phyloP scores from a whole-genome alignment of 2,888 invertebrate species.

The Hesperia comma region DNA sequence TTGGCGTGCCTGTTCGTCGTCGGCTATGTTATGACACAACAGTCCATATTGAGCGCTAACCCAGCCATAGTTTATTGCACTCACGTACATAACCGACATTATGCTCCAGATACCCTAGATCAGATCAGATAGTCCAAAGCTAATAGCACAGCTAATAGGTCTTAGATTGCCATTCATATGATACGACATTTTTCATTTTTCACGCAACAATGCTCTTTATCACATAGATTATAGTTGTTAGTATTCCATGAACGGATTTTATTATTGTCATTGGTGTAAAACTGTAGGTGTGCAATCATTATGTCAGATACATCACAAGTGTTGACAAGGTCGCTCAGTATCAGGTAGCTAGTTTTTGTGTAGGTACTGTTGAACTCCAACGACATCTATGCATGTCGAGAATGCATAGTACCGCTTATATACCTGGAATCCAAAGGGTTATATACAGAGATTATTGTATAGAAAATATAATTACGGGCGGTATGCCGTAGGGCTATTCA shows the following conservation, averaged over 20 bases:
- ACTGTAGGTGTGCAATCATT: constrained; percentile 43
- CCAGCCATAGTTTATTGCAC: too few relatives aligned
- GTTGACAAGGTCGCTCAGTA: constrained; percentile 44
- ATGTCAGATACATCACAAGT: constrained; percentile 41
- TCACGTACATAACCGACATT: background rate
- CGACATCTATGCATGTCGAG: too few relatives aligned
- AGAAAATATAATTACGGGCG: too few relatives aligned
- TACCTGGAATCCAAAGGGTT: too few relatives aligned
- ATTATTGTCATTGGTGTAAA: constrained; percentile 25
- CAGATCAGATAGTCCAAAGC: constrained; percentile 3
- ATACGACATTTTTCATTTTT: background rate
- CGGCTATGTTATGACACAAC: too few relatives aligned
- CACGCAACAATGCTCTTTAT: constrained; percentile 16
- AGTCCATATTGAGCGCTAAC: too few relatives aligned
- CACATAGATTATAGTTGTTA: background rate
- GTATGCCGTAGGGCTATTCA: too few relatives aligned
- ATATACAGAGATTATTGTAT: too few relatives aligned
- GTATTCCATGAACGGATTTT: constrained; percentile 2
- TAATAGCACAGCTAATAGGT: constrained; percentile 10
- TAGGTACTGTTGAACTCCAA: constrained; percentile 32
- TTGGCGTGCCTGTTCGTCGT: too few relatives aligned
- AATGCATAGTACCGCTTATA: too few relatives aligned
- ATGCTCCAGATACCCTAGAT: constrained; percentile 2
- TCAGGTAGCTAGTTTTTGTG: constrained; percentile 39
- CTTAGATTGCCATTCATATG: constrained; percentile 2